phyloP scores from a whole-genome alignment of 2,797 vertebrate genomes.

The Falco naumanni region DNA sequence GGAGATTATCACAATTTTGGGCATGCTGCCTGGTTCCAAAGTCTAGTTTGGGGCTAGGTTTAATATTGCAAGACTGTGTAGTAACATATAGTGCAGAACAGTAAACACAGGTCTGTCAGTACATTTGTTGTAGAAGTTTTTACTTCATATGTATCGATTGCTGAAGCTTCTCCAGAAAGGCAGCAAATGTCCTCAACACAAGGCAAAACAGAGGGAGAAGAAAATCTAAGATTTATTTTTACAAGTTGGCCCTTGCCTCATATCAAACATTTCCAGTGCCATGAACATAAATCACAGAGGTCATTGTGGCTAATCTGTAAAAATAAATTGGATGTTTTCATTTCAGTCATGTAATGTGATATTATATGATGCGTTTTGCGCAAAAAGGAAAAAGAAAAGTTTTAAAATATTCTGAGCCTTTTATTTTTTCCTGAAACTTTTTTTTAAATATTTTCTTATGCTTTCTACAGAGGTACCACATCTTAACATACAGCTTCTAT shows the following conservation, averaged over 20 bases:
- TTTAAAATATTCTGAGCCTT: not conserved
- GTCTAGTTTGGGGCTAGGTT: constrained; percentile 44
- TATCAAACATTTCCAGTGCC: constrained; percentile 29
- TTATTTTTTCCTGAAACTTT: not conserved
- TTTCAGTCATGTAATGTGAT: not conserved
- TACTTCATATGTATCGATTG: not conserved
- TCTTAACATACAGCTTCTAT: not conserved
- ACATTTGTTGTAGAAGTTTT: not conserved
- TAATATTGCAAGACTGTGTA: constrained; percentile 19
- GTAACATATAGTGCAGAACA: constrained; percentile 22
- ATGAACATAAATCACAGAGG: constrained; percentile 21
- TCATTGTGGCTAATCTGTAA: constrained; percentile 37
- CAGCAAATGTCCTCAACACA: not conserved
- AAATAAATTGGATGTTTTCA: constrained; percentile 55
- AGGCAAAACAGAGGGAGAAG: constrained; percentile 9
- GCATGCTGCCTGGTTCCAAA: constrained; percentile 56
- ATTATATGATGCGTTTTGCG: not conserved
- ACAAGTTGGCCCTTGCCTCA: constrained; percentile 4
- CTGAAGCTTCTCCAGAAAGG: constrained; percentile 13
- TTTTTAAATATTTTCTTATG: not conserved
- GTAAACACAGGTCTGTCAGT: not conserved
- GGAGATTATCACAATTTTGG: constrained; percentile 53
- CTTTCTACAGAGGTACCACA: not conserved
- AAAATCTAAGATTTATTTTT: constrained; percentile 23
- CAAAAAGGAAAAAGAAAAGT: not conserved